Evolutionary conservation across 2,888 invertebrate genomes (phyloP).

Genomic region (Abrostola triplasia): DNA sequence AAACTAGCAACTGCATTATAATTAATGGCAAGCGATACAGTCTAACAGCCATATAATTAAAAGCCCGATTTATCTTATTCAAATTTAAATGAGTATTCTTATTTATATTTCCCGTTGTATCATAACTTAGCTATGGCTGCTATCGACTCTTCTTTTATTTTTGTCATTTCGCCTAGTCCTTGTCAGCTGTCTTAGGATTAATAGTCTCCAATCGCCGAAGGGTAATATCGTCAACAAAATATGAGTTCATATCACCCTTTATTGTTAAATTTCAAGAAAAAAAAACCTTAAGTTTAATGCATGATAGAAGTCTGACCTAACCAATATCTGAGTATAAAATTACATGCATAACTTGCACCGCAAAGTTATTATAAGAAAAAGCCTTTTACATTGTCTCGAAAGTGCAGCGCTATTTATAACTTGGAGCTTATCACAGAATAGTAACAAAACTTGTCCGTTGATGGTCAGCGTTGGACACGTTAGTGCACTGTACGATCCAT

Average conservation of each 20-base stretch:
- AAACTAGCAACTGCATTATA: conserved; percentile 42
- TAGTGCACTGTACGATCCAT: conserved; percentile 21
- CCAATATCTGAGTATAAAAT: not conserved
- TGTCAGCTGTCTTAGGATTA: not conserved
- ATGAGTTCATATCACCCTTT: too few relatives aligned
- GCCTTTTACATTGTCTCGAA: conserved; percentile 1
- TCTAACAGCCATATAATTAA: conserved; percentile 42
- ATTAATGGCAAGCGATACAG: conserved; percentile 42
- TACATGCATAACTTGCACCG: not conserved
- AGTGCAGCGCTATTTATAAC: conserved; percentile 6
- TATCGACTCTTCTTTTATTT: not conserved
- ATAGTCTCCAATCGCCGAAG: not conserved
- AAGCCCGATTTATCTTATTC: conserved; percentile 44
- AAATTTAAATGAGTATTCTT: conserved; percentile 32
- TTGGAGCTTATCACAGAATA: conserved; percentile 25
- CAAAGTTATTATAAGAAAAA: conserved; percentile 1
- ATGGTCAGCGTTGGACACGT: conserved; percentile 46
- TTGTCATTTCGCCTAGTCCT: not conserved
- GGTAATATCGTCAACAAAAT: too few relatives aligned
- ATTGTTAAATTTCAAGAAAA: too few relatives aligned
- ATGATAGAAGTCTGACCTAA: not conserved
- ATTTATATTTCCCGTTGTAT: conserved; percentile 11
- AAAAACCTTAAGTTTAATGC: too few relatives aligned
- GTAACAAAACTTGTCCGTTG: conserved; percentile 38
- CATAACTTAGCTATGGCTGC: not conserved